phyloP scores from a whole-genome alignment of 2,113 vertebrate species.

The Sprattus sprattus region DNA sequence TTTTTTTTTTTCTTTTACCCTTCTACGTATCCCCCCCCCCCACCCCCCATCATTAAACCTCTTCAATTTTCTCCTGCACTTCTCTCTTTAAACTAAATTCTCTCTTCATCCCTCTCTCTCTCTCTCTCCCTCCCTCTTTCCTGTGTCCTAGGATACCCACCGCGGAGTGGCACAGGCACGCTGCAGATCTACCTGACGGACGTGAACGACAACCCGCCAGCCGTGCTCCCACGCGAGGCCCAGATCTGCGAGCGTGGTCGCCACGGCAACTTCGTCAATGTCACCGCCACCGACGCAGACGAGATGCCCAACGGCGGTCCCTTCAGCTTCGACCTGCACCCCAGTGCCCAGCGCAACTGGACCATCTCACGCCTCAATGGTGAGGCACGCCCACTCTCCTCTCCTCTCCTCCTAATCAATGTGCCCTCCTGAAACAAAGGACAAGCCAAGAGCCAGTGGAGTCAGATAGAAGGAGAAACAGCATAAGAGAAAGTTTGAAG shows the following conservation, averaged over 20 bases:
- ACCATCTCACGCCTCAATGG: slow-evolving; percentile 84
- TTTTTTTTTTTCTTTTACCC: slow-evolving; percentile 39
- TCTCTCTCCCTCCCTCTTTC: background rate
- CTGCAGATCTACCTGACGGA: slow-evolving; percentile 95
- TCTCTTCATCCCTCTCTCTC: background rate
- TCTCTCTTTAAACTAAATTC: background rate
- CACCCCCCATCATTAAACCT: background rate
- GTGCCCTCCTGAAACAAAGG: background rate
- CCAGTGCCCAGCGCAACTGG: slow-evolving; percentile 90
- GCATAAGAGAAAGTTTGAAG: background rate
- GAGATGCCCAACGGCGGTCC: slow-evolving; percentile 90
- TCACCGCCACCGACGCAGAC: slow-evolving; percentile 88
- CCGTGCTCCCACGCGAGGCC: slow-evolving; percentile 86
- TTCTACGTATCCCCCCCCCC: background rate
- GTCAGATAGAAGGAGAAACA: background rate
- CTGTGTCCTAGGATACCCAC: slow-evolving; percentile 77
- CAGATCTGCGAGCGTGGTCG: slow-evolving; percentile 89
- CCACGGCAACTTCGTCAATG: slow-evolving; percentile 85
- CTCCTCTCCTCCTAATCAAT: background rate
- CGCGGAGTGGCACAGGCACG: slow-evolving; percentile 89
- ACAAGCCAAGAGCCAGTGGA: background rate
- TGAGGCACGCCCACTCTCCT: background rate
- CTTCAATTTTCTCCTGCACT: no score
- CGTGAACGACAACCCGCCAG: slow-evolving; percentile 93
- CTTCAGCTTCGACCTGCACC: slow-evolving; percentile 93